phyloP scores from a whole-genome alignment of 2,113 vertebrate species.

The Leucoraja erinaceus region DNA sequence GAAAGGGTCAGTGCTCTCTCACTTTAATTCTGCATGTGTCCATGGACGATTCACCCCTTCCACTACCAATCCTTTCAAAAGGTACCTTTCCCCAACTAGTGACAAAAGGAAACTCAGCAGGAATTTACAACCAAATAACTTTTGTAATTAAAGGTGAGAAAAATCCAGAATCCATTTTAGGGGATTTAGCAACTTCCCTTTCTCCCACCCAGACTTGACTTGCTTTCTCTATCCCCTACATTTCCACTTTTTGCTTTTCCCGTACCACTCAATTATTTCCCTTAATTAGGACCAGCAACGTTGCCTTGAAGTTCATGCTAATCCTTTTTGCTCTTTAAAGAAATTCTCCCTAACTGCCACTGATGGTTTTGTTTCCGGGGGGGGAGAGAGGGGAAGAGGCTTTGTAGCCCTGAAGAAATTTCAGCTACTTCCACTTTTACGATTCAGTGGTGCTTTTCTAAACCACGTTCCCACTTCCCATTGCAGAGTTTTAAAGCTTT shows the following conservation, averaged over 20 bases:
- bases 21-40: neutral
- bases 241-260: conserved; percentile 23
- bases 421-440: neutral
- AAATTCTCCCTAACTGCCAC: neutral
- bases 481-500: neutral
- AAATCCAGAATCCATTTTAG: neutral
- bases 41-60: neutral
- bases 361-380: neutral
- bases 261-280: conserved; percentile 47
- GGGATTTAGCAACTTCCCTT: neutral
- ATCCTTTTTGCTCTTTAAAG: neutral
- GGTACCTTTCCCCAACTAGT: neutral
- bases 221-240: neutral
- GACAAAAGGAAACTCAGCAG: neutral
- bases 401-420: neutral
- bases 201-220: neutral
- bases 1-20: neutral
- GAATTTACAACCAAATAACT: neutral
- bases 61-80: neutral
- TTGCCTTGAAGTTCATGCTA: neutral
- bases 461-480: neutral
- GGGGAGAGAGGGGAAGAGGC: neutral
- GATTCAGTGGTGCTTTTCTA: neutral
- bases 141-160: neutral
- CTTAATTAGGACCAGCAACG: conserved; percentile 75